Base-by-base conservation (phyloP, 2,797 vertebrate genomes). In the Notolepis coatsorum region DNA sequence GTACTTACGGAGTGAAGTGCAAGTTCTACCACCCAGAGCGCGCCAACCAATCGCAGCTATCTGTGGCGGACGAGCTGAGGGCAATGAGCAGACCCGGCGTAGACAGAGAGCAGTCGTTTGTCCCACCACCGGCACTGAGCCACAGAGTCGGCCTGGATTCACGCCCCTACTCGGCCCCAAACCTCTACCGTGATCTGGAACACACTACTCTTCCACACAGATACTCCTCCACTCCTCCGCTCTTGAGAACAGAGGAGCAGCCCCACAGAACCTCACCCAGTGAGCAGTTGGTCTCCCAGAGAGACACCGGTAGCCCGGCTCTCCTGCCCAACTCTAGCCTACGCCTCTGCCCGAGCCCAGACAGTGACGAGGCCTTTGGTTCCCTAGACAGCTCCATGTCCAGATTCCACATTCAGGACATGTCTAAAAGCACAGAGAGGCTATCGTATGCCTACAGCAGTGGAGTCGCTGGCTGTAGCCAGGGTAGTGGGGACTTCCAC, bases 1-100 rank as follows among this genome's bases (percentile, higher is more conserved):
- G 96, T 43, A 97, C 96, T 1, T 97, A 96, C 2, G 96, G 96
- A 30, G 88, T 92, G 43, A 96, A 97, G 87, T 97, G 96, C 72
- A 96, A 95, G 75, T 97, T 94, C 88, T 95, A 93, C 71, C 95
- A 97, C 49, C 93, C 95, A 0, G 95, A 96, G 80, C 88, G 94
- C 38, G 64, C 73, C 10, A 90, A 84, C 48, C 93, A 92, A 50
- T 86, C 88, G 9, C 95, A 94, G 75, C 79, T 95, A 42, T 89
- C 95, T 0, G 95, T 97, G 68, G 96, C 96, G 0, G 96, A 97
- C 5, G 95, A 96, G 60, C 94, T 97, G 18, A 88, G 95, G 8
- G 95, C 93, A 2, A 93, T 91, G 55, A 92, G 77, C 7, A 86
- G 77, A 43, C 65, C 59, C 27, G 61, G 59, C 2, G 51, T 49